These are phyloP conservation scores for Drosophila mettleri DNA, from an alignment of 2,888 invertebrate genomes.

Conservation along the genomic window DNA sequence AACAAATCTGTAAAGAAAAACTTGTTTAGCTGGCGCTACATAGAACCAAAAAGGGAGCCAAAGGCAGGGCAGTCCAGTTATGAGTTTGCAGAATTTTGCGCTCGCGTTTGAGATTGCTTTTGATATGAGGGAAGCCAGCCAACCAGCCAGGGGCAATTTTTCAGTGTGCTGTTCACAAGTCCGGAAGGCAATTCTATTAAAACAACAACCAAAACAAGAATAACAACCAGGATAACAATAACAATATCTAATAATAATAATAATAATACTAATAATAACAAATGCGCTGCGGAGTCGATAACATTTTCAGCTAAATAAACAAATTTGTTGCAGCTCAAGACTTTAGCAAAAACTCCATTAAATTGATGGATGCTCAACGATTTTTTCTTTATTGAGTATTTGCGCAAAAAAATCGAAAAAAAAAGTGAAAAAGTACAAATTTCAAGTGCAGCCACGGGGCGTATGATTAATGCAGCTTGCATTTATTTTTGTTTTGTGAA, in stretches of 20 bases:
- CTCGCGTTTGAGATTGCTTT: conserved; percentile 53
- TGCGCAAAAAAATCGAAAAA: neutral
- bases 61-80: conserved; percentile 41
- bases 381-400: conserved; percentile 11
- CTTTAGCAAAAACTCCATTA: conserved; percentile 65
- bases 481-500: conserved; percentile 5
- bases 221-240: neutral
- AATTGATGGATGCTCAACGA: conserved; percentile 53
- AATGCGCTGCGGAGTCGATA: conserved; percentile 48
- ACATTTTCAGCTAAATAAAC: conserved; percentile 51
- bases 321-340: conserved; percentile 36
- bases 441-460: conserved; percentile 31
- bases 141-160: conserved; percentile 38
- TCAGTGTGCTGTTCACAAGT: conserved; percentile 47
- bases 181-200: conserved; percentile 71
- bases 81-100: conserved; percentile 62
- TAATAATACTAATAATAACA: conserved; percentile 20
- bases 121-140: conserved; percentile 9
- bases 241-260: conserved; percentile 5
- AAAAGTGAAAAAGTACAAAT: neutral
- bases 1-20: conserved; percentile 56
- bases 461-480: conserved; percentile 67
- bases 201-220: conserved; percentile 41
- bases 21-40: conserved; percentile 29
- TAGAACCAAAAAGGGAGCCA: neutral